phyloP scores from a whole-genome alignment of 2,113 vertebrate genomes.

The Otocyon megalotis region DNA sequence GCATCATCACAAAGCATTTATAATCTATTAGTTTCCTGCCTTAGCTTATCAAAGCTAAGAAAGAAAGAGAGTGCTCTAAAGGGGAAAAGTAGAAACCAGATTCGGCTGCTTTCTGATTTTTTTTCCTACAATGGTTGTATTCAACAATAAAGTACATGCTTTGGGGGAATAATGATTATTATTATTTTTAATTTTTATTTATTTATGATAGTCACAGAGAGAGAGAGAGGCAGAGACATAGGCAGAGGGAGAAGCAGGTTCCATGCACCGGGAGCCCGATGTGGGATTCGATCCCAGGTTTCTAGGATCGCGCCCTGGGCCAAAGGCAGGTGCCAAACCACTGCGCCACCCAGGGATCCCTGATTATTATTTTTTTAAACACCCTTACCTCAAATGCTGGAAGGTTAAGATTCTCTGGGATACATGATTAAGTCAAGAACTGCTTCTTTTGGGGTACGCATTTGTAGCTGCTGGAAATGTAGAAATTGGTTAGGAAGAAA shows the following conservation, averaged over 20 bases:
- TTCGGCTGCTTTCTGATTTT: background rate
- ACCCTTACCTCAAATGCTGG: background rate
- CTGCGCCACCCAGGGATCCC: too few relatives aligned
- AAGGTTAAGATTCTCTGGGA: background rate
- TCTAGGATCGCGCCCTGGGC: too few relatives aligned
- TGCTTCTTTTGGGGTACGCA: conserved; percentile 5
- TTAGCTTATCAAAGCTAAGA: background rate
- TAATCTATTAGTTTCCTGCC: conserved; percentile 45
- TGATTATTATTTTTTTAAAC: background rate
- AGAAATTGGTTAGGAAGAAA: conserved; percentile 16
- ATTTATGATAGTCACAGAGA: too few relatives aligned
- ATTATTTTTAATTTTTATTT: background rate
- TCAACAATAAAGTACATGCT: background rate
- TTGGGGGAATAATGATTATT: background rate
- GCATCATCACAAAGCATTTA: conserved; percentile 43
- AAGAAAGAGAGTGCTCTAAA: background rate
- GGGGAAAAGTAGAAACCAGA: background rate
- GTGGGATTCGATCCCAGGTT: too few relatives aligned
- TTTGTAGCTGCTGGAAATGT: background rate
- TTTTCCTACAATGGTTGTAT: background rate
- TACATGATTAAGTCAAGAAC: background rate
- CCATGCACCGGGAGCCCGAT: too few relatives aligned
- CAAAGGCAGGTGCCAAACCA: too few relatives aligned
- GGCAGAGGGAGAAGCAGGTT: too few relatives aligned
- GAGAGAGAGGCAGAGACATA: too few relatives aligned